phyloP scores from a whole-genome alignment of 2,888 invertebrate species.

The Pheosia gnoma region DNA sequence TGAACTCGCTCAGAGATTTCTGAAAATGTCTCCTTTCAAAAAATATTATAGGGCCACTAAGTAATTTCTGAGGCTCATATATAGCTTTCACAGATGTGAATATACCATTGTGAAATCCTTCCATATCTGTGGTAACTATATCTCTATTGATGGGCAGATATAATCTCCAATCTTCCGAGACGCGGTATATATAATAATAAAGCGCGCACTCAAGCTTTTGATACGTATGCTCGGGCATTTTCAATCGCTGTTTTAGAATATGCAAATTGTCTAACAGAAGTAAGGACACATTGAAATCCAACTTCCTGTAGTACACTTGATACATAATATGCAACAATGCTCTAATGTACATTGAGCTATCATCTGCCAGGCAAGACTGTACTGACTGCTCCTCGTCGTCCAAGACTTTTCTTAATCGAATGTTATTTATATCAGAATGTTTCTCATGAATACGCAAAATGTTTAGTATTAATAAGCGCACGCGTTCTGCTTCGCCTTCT shows the following conservation, averaged over 20 bases:
- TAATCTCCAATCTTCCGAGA: slow-evolving; percentile 23
- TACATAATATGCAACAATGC: not conserved
- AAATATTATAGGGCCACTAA: slow-evolving; percentile 15
- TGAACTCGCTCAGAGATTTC: slow-evolving; percentile 8
- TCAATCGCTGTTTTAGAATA: slow-evolving; percentile 16
- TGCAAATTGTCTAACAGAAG: slow-evolving; percentile 22
- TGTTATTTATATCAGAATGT: slow-evolving; percentile 8
- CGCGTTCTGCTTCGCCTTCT: not conserved
- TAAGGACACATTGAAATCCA: slow-evolving; percentile 22
- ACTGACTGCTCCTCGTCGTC: not conserved
- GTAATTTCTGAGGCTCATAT: slow-evolving; percentile 8
- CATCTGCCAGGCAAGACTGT: not conserved
- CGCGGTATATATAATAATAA: slow-evolving; percentile 24
- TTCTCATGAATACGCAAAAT: slow-evolving; percentile 14
- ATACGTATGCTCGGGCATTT: slow-evolving; percentile 10
- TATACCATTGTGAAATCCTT: not conserved
- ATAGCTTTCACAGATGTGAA: not conserved
- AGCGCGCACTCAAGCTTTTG: slow-evolving; percentile 23
- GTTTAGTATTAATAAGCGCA: not conserved
- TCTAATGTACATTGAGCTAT: not conserved
- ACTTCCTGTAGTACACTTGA: slow-evolving; percentile 22
- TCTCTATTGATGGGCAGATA: slow-evolving; percentile 15
- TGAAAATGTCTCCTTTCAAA: slow-evolving; percentile 19
- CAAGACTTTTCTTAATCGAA: not conserved
- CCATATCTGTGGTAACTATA: not conserved